phyloP scores from a whole-genome alignment of 2,797 vertebrate species.

The Sylvilagus floridanus region DNA sequence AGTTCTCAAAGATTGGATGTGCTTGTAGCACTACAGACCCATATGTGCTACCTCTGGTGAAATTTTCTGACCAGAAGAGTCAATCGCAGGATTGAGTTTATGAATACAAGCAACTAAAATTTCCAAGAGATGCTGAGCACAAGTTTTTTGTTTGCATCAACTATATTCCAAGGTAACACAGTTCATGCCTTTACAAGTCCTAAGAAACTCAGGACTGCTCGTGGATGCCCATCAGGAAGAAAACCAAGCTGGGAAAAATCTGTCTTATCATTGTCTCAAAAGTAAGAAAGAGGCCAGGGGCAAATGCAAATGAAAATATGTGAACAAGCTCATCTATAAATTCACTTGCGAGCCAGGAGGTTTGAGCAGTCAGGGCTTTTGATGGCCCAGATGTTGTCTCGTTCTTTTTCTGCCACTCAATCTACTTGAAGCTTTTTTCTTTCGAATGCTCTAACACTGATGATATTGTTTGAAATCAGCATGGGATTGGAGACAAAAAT shows the following conservation, averaged over 20 bases:
- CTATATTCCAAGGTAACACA: conserved; percentile 47
- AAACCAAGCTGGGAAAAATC: not conserved
- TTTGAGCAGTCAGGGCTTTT: not conserved
- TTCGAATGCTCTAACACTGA: conserved; percentile 51
- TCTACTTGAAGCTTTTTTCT: not conserved
- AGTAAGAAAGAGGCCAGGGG: not conserved
- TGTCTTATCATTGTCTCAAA: not conserved
- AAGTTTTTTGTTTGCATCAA: conserved; percentile 5
- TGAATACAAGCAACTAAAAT: not conserved
- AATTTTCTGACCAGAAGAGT: not conserved
- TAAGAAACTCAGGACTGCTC: not conserved
- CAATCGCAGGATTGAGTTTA: not conserved
- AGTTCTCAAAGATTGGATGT: not conserved
- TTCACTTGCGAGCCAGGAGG: conserved; percentile 8
- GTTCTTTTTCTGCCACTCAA: conserved; percentile 36
- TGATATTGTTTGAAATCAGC: conserved; percentile 63
- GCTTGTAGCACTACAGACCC: not conserved
- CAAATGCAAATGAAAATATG: not conserved
- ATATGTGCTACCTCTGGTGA: not conserved
- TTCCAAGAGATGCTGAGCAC: not conserved
- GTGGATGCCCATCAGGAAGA: not conserved
- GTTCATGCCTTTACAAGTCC: conserved; percentile 20
- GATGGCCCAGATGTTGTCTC: conserved; percentile 53
- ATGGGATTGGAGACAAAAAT: conserved; percentile 54
- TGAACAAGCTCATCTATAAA: conserved; percentile 13